Base-by-base conservation (phyloP, 1,140 invertebrate species). In the Drosophila paulistorum region DNA sequence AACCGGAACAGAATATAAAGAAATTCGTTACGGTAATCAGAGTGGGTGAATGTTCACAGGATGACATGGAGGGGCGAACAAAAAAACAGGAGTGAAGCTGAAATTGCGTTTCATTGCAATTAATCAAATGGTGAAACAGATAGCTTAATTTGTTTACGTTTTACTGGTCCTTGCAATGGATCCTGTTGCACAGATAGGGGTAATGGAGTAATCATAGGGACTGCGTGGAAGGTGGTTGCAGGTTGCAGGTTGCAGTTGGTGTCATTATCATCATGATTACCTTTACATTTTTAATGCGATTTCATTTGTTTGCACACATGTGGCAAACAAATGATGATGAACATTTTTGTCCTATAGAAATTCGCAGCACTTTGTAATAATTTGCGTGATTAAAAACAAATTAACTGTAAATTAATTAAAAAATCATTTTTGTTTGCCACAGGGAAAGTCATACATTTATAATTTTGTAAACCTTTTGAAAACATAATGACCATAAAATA, bases 371-470 rank as follows among this genome's bases (percentile, higher is more conserved):
- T 60, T 61, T 68, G 66, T 23, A 33, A 45, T 39, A 75, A 70
- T 67, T 26, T 30, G 23, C 35, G 60, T 55, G 60, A 89, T 87
- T 87, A 89, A 87, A 83, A 84, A 67, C 71, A 78, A 89, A 87
- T 89, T 89, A 84, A 78, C 80, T 75, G 68, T 59, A 68, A 80
- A 83, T 87, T 80, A 83, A 89, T 89, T 73, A 74, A 26, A 59
- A 35, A 63, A 54, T 33, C 17, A 5, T 45, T 42, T 61, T 20
- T 33, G 1, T 60, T 65, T 57, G 20, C 55, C 51, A 9, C 7
- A 4, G 11, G 3, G 20, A 54, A 23, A 54, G 11, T 13, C 26
- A 54, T 54, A 30, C 2, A 30, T 30, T 3, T 30, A 23, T 23
- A 23, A 23, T 6, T 30, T 6, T 7, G 6, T 3, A 30, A 30